Base-by-base conservation (phyloP, 2,888 invertebrate genomes). In the Drosophila diplacantha region DNA sequence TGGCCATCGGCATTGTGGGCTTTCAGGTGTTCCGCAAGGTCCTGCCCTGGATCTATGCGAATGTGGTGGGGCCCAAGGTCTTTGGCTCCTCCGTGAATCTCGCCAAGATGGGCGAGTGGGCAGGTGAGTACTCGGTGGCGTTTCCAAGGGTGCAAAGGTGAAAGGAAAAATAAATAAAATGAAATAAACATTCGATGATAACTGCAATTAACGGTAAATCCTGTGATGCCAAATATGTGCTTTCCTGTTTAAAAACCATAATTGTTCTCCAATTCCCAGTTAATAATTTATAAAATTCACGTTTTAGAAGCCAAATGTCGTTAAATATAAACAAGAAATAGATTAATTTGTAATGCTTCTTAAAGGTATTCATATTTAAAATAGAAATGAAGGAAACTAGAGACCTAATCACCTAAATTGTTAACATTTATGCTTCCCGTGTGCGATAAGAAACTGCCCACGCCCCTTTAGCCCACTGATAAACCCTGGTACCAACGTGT, bases 101-200 rank as follows among this genome's bases (percentile, higher is more conserved):
- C 68, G 91, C 91, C 82, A 90, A 91, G 44, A 90, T 92, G 85
- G 95, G 95, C 79, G 91, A 92, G 89, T 95, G 95, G 95, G 95
- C 95, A 88, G 91, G 95, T 95, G 89, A 92, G 93, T 91, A n/a
- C 22, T 8, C 5, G 8, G 16, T 9, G 18, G 31, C 20, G 9
- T 2, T 39, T 59, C 11, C 4, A 32, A 32, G 29, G 26, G 22
- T 35, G 22, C 47, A 47, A 32, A 20, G 44, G 34, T 43, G 18
- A 16, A 39, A 31, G 29, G 29, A n/a, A 7, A 5, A 39, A n/a
- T 8, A 39, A 39, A 14, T 3, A n/a, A 24, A 11, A 11, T 9
- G 5, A 24, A 24, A 18, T 29, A 29, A 29, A 18, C 3, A 29
- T 18, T 18, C 16, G 44, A 8, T 4, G 4, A n/a, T 44, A 44